These are phyloP conservation scores for Spodoptera littoralis DNA, from an alignment of 2,888 invertebrate species.

Conservation along the genomic window DNA sequence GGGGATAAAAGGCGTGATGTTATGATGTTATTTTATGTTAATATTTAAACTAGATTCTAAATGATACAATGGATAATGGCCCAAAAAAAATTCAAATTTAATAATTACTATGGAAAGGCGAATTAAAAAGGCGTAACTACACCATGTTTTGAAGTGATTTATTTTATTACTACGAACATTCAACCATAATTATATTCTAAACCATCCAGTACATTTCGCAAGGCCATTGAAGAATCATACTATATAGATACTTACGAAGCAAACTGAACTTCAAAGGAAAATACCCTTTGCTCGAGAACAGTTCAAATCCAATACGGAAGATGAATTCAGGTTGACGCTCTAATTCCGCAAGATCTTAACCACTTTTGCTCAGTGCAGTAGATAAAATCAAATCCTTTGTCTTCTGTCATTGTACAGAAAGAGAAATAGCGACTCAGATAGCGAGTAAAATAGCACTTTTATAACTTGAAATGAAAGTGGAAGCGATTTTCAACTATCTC, in stretches of 20 bases:
- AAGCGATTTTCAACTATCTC: constrained; percentile 16
- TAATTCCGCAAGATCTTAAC: constrained; percentile 35
- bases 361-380: constrained; percentile 5
- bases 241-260: not conserved
- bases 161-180: too few relatives aligned
- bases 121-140: too few relatives aligned
- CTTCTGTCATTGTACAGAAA: constrained; percentile 23
- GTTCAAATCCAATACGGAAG: constrained; percentile 35
- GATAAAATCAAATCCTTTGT: constrained; percentile 42
- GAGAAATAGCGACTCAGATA: constrained; percentile 22
- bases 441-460: constrained; percentile 31
- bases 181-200: too few relatives aligned
- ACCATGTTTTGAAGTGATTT: too few relatives aligned
- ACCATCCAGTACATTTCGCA: too few relatives aligned
- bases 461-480: constrained; percentile 20
- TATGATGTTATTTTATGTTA: too few relatives aligned
- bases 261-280: constrained; percentile 13
- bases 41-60: too few relatives aligned
- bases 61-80: too few relatives aligned
- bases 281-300: constrained; percentile 15
- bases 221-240: not conserved
- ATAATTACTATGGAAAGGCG: too few relatives aligned
- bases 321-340: constrained; percentile 27
- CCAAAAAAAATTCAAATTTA: too few relatives aligned
- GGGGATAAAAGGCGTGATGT: too few relatives aligned